phyloP scores from a whole-genome alignment of 2,797 vertebrate species.

The Notoglanidium macrostoma region DNA sequence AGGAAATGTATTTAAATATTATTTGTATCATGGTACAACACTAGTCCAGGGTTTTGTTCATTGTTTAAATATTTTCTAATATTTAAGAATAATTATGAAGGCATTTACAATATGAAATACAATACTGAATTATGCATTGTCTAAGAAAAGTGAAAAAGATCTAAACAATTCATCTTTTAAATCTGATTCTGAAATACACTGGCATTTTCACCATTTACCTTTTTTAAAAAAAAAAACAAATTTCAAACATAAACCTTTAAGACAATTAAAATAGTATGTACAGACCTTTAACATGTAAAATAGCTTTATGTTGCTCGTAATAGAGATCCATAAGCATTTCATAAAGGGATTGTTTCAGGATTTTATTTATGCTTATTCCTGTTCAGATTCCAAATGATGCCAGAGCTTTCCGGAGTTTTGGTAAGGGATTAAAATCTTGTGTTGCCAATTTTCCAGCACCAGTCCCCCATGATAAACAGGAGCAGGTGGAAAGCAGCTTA shows the following conservation, averaged over 20 bases:
- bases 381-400: neutral
- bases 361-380: neutral
- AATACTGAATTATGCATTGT: neutral
- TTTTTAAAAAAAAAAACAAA: neutral
- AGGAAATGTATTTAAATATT: neutral
- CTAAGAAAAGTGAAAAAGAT: neutral
- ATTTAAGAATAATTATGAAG: neutral
- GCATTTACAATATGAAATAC: neutral
- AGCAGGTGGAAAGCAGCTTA: conserved; percentile 41
- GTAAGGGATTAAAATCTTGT: conserved; percentile 38
- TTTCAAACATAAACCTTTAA: neutral
- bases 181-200: neutral
- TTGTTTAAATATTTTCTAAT: neutral
- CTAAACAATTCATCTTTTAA: neutral
- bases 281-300: neutral
- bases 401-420: conserved; percentile 30
- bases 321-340: too few relatives aligned
- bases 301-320: neutral
- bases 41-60: neutral
- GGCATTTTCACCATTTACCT: neutral
- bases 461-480: conserved; percentile 5
- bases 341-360: neutral
- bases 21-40: neutral
- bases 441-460: conserved; percentile 42
- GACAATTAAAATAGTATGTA: neutral